Base-by-base conservation (phyloP, 2,888 invertebrate species). In the Tridacna gigas region DNA sequence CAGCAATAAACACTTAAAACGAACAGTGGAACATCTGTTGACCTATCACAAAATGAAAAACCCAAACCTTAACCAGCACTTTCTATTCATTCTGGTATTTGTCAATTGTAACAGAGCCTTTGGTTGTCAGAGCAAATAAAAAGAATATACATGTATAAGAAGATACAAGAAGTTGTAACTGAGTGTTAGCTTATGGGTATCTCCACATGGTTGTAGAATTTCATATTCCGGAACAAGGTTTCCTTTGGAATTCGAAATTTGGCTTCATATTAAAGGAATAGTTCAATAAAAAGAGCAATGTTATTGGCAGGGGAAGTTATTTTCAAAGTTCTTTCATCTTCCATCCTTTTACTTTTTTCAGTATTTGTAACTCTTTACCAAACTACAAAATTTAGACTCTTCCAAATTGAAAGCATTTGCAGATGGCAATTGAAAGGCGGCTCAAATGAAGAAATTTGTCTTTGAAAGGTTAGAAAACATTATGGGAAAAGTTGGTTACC, bases 231-330 rank as follows among this genome's bases (percentile, higher is more conserved):
- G n/a, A 25, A 63, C 37, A 25, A 13, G n/a, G 15, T 63, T 13
- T 63, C 9, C 26, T 47, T 71, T 25, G 51, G 25, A 51, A 71
- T 71, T 51, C 2, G 22, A n/a, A 71, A 71, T 71, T 71, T 71
- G 71, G 71, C 71, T 71, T 25, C 22, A 26, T 51, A 71, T 71
- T 45, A 51, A 71, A 71, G 51, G 71, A 71, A 51, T 51, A 22
- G 45, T 45, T 71, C 47, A 45, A 71, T 45, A 71, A 71, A 63
- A 48, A 51, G 25, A 47, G 37, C 37, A 15, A 48, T 71, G 48
- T 71, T 71, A 48, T 51, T 47, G 22, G 71, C 71, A 71, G 11
- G 26, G 3, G 12, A 25, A 51, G 13, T 51, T 47, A 51, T 25
- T 71, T 71, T 56, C 56, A 56, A 20, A 37, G 37, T 56, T 20